Evolutionary conservation across 2,113 vertebrate species (phyloP).

Genomic region (Irena cyanogastra): DNA sequence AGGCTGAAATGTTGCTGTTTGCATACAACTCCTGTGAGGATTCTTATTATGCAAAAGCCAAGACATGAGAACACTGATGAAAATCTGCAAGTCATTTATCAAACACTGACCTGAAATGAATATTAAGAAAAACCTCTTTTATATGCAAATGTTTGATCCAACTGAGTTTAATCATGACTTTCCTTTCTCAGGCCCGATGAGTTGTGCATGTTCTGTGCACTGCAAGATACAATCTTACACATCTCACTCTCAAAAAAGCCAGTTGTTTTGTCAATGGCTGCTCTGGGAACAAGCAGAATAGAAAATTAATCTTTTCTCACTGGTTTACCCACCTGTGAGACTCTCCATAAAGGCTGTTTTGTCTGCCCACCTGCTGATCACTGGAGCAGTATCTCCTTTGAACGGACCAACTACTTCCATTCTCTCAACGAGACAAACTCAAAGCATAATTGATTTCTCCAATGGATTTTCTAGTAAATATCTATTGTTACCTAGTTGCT

Average conservation of each 20-base stretch:
- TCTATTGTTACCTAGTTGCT: conserved; percentile 3
- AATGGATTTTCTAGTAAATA: conserved; percentile 61
- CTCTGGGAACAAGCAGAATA: not conserved
- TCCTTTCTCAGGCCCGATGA: not conserved
- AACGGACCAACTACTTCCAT: not conserved
- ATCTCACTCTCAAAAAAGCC: not conserved
- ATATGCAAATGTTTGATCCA: conserved; percentile 46
- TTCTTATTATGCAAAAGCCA: conserved; percentile 31
- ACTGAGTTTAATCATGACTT: conserved; percentile 34
- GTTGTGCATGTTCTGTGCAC: not conserved
- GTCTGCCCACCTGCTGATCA: conserved; percentile 16
- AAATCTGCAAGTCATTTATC: conserved; percentile 49
- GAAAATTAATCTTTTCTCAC: conserved; percentile 40
- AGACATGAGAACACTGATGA: conserved; percentile 38
- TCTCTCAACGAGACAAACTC: conserved; percentile 21
- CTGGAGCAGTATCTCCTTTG: not conserved
- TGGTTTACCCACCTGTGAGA: not conserved
- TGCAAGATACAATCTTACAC: not conserved
- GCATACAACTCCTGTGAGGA: conserved; percentile 5
- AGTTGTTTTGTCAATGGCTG: conserved; percentile 11
- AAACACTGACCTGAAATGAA: conserved; percentile 55
- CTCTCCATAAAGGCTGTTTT: conserved; percentile 3
- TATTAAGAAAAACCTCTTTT: conserved; percentile 54
- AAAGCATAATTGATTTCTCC: conserved; percentile 61
- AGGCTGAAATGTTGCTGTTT: not conserved